These are phyloP conservation scores for Balaeniceps rex DNA, from an alignment of 2,113 vertebrate species.

Conservation along the genomic window DNA sequence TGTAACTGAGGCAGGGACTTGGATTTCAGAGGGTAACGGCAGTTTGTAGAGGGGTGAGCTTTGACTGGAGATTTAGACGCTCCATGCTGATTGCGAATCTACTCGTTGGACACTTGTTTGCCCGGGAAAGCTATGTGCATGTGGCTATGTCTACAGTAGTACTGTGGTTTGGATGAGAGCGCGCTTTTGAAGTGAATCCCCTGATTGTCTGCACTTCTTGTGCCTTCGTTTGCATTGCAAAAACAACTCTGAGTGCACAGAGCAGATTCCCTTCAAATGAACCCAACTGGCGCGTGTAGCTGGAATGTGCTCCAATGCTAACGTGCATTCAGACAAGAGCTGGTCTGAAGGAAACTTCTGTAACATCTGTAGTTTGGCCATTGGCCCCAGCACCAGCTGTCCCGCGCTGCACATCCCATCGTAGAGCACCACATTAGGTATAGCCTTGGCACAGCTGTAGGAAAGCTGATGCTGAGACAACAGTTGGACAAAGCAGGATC, in stretches of 20 bases:
- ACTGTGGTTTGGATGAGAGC: not conserved
- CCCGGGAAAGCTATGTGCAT: not conserved
- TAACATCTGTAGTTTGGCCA: no score
- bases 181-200: not conserved
- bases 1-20: not conserved
- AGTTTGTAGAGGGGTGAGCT: not conserved
- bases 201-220: fast-evolving
- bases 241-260: fast-evolving
- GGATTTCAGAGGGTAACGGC: not conserved
- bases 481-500: not conserved
- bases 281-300: fast-evolving
- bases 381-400: not conserved
- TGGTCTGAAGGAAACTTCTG: not conserved
- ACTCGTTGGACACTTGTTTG: fast-evolving
- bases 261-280: not conserved
- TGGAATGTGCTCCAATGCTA: not conserved
- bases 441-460: not conserved
- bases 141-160: fast-evolving
- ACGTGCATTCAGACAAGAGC: fast-evolving
- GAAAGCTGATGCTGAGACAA: not conserved
- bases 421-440: fast-evolving
- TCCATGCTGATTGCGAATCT: fast-evolving
- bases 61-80: not conserved
- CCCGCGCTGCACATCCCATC: not conserved
- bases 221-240: not conserved